Evolutionary conservation across 2,888 invertebrate species (phyloP).

Genomic region (Steromphala cineraria): DNA sequence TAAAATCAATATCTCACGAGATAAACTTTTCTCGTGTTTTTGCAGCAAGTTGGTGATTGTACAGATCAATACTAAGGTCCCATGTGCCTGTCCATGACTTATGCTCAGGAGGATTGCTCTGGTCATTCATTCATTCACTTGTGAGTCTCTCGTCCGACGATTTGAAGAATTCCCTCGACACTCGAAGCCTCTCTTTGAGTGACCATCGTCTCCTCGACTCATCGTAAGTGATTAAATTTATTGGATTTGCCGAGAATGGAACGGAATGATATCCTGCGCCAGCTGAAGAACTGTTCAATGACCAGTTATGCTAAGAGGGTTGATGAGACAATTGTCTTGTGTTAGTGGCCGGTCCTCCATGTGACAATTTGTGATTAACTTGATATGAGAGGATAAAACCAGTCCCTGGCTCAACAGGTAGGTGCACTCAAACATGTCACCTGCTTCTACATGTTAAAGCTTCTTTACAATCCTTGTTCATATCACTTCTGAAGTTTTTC

Average conservation of each 20-base stretch:
- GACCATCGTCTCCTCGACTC: not conserved
- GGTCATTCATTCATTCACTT: not conserved
- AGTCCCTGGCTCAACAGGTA: not conserved
- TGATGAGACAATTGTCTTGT: not conserved
- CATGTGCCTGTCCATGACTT: not conserved
- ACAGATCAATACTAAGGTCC: not conserved
- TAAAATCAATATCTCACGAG: constrained; percentile 14
- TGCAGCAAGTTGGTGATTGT: not conserved
- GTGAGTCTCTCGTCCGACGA: not conserved
- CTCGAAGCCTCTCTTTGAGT: not conserved
- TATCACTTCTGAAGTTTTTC: no score
- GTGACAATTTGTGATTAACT: constrained; percentile 1
- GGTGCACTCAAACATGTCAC: no score
- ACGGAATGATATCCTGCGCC: not conserved
- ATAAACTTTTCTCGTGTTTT: not conserved
- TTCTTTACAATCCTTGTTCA: no score
- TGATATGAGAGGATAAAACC: not conserved
- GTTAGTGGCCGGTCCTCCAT: not conserved
- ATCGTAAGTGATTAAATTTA: constrained; percentile 29
- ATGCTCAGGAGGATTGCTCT: not conserved
- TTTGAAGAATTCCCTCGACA: not conserved
- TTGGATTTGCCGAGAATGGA: constrained; percentile 10
- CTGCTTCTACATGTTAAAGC: not conserved
- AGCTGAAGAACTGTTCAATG: not conserved
- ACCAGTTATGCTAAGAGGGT: not conserved